These are phyloP conservation scores for Oriolus oriolus DNA, from an alignment of 2,113 vertebrate genomes.

Conservation along the genomic window DNA sequence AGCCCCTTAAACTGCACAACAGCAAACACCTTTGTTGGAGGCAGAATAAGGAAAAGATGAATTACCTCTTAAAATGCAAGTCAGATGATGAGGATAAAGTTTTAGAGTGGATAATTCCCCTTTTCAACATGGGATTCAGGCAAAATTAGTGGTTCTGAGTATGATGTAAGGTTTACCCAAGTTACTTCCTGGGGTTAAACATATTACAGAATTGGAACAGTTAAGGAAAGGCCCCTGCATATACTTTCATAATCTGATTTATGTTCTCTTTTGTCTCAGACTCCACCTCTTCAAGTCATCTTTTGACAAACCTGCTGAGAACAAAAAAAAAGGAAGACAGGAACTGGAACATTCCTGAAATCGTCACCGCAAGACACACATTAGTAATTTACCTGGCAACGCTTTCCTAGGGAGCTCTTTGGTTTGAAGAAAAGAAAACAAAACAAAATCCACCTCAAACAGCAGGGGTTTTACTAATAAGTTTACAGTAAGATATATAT, in stretches of 20 bases:
- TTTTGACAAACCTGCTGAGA: slow-evolving; percentile 17
- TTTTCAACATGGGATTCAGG: slow-evolving; percentile 59
- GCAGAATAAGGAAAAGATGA: not conserved
- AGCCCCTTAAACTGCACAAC: not conserved
- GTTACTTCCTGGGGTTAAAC: slow-evolving; percentile 50
- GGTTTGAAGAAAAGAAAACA: not conserved
- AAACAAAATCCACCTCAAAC: not conserved
- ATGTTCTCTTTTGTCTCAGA: slow-evolving; percentile 46
- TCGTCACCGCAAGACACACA: not conserved
- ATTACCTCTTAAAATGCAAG: slow-evolving; percentile 42
- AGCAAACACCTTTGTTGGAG: slow-evolving; percentile 53
- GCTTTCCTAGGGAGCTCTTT: not conserved
- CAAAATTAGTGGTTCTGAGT: slow-evolving; percentile 50
- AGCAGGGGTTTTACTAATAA: not conserved
- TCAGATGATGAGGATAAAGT: slow-evolving; percentile 47
- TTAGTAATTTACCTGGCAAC: not conserved
- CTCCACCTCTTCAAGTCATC: not conserved
- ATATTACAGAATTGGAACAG: slow-evolving; percentile 25
- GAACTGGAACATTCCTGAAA: slow-evolving; percentile 18
- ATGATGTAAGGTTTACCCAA: slow-evolving; percentile 56
- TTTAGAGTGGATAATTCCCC: slow-evolving; percentile 52
- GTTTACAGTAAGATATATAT: not conserved
- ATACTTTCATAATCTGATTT: slow-evolving; percentile 35
- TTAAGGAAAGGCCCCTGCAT: not conserved
- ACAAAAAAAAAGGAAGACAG: not conserved